phyloP scores from a whole-genome alignment of 2,113 vertebrate species.

The Gopherus flavomarginatus region DNA sequence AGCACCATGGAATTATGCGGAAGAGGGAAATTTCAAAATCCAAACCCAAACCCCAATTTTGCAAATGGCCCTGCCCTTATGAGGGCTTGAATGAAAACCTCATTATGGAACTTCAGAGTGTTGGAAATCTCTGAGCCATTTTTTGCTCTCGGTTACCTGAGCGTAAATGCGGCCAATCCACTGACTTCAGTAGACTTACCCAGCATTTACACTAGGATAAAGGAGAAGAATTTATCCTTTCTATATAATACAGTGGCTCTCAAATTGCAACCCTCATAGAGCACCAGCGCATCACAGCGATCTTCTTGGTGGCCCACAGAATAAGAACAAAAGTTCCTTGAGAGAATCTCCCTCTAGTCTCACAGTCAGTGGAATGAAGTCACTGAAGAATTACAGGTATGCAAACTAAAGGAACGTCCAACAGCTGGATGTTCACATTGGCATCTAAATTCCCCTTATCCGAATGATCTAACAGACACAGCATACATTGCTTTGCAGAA shows the following conservation, averaged over 20 bases:
- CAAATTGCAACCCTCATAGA: neutral
- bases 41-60: neutral
- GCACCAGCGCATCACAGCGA: neutral
- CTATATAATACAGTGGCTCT: neutral
- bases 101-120: neutral
- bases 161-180: neutral
- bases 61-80: neutral
- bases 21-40: neutral
- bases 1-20: neutral
- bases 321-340: neutral
- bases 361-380: neutral
- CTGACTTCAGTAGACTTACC: rapidly evolving
- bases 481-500: neutral
- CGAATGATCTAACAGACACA: neutral
- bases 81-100: neutral
- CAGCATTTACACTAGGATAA: neutral
- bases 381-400: neutral
- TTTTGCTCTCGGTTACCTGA: neutral
- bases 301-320: neutral
- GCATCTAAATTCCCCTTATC: neutral
- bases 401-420: neutral
- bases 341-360: neutral
- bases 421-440: neutral
- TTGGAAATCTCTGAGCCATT: neutral
- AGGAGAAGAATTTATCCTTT: neutral